Percentiles rank a stretch among this genome's conserved stretches.
Evolutionary conservation across 2,113 vertebrate genomes (phyloP).

Genomic region (Sciurus niger): DNA sequence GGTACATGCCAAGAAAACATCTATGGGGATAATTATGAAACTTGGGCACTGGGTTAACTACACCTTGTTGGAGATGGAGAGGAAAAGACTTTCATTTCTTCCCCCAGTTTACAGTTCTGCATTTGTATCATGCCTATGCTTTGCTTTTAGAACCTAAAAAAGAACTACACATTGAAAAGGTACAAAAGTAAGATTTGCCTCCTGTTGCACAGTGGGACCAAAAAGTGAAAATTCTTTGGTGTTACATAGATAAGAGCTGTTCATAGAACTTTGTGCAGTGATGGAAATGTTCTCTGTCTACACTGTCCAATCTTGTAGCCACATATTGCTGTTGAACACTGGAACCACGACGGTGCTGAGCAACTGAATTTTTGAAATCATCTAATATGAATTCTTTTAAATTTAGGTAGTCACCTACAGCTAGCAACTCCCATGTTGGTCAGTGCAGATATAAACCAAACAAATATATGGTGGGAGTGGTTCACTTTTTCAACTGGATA

Average conservation of each 20-base stretch:
- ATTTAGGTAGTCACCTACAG: constrained; percentile 43
- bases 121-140: background rate
- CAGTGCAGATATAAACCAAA: constrained; percentile 47
- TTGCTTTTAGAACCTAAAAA: constrained; percentile 11
- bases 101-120: background rate
- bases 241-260: background rate
- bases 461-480: constrained; percentile 40
- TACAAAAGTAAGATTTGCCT: background rate
- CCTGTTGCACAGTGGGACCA: background rate
- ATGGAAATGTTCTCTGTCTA: background rate
- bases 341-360: background rate
- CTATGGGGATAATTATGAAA: background rate
- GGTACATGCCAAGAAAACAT: background rate
- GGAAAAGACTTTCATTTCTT: background rate
- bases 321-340: background rate
- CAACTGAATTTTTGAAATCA: constrained; percentile 19
- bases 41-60: background rate
- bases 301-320: background rate
- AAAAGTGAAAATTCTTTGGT: background rate
- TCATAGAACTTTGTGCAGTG: background rate
- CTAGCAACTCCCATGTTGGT: constrained; percentile 14
- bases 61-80: background rate
- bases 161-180: background rate
- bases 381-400: constrained; percentile 65
- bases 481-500: constrained; percentile 42